phyloP scores from a whole-genome alignment of 64 coral and sea anemone species.

The Pachyseris speciosa region DNA sequence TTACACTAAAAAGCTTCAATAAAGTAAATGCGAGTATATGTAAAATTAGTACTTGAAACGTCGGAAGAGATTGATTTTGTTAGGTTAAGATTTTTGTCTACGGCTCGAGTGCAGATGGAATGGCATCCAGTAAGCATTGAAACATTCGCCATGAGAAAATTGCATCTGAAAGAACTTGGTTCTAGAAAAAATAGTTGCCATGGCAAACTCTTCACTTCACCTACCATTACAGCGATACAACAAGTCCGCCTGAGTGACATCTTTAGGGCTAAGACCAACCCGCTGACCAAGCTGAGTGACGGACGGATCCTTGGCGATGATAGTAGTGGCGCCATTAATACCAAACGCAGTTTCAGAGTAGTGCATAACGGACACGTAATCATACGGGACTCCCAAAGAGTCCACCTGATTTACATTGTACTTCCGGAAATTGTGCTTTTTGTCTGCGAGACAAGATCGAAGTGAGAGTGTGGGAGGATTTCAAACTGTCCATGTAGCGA shows the following conservation, averaged over 20 bases:
- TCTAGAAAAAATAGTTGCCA: no score
- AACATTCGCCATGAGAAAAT: no score
- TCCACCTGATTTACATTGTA: conserved; percentile 85
- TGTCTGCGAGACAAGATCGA: conserved; percentile 37
- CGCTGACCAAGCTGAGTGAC: conserved; percentile 90
- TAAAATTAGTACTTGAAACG: no score
- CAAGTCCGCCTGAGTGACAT: conserved; percentile 83
- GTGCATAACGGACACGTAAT: conserved; percentile 90
- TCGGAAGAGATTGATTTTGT: no score
- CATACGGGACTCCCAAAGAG: conserved; percentile 76
- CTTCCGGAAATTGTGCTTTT: conserved; percentile 79
- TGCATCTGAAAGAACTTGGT: no score
- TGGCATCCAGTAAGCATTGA: no score
- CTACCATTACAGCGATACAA: conserved; percentile 86
- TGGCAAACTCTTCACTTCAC: no score
- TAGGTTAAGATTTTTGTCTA: no score
- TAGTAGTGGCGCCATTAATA: conserved; percentile 73
- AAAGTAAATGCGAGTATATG: no score
- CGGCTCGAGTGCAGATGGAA: no score
- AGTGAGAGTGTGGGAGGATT: neutral
- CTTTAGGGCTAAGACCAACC: conserved; percentile 75
- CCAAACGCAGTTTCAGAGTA: conserved; percentile 86
- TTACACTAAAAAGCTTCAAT: no score
- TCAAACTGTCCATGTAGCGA: no score
- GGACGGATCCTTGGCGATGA: conserved; percentile 66